phyloP scores from a whole-genome alignment of 2,113 vertebrate species.

The Sapajus apella region DNA sequence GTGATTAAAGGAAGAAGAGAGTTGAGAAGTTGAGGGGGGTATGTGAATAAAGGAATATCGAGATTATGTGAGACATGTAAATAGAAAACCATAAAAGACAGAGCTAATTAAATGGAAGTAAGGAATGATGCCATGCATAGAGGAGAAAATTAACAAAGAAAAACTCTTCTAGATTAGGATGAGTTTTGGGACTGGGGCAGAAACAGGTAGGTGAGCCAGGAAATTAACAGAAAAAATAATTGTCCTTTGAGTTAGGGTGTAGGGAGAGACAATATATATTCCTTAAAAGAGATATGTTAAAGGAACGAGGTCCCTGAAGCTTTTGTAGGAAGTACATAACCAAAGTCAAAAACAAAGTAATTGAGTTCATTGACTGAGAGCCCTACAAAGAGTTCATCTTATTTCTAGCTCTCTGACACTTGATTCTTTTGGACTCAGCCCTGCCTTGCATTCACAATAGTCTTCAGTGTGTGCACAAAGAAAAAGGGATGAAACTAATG shows the following conservation, averaged over 20 bases:
- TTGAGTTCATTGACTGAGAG: not conserved
- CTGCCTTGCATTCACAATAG: not conserved
- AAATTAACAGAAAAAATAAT: not conserved
- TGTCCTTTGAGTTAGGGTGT: not conserved
- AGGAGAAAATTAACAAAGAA: not conserved
- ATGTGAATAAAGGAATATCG: not conserved
- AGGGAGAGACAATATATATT: not conserved
- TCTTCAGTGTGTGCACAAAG: not conserved
- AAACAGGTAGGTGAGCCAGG: not conserved
- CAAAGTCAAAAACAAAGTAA: not conserved
- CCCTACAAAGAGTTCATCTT: not conserved
- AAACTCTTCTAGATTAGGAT: not conserved
- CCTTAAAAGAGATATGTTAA: not conserved
- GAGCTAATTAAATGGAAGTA: not conserved
- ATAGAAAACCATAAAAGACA: not conserved
- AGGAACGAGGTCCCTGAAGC: not conserved
- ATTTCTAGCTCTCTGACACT: not conserved
- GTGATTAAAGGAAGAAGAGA: not conserved
- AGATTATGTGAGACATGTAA: not conserved
- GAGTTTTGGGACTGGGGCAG: not conserved
- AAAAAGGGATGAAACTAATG: no score
- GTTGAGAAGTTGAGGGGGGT: rapidly evolving
- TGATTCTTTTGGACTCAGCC: not conserved
- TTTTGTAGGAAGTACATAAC: not conserved
- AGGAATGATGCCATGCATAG: not conserved